Base-by-base conservation (phyloP, 1,140 invertebrate species). In the Cyrtorhinus lividipennis region DNA sequence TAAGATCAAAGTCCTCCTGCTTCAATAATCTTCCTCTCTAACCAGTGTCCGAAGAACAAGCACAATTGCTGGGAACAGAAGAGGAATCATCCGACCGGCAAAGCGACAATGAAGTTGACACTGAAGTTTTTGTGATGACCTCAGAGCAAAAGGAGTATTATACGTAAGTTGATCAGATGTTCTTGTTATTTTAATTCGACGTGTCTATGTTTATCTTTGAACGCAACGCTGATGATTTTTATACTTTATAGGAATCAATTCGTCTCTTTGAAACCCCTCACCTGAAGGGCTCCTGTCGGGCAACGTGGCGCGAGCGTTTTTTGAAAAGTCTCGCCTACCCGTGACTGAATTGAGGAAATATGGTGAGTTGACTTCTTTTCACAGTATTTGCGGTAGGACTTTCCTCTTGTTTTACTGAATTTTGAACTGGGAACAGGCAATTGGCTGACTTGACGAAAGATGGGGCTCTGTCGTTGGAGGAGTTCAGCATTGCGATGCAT, bases 401-500 rank as follows among this genome's bases (percentile, higher is more conserved):
- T n/a, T n/a, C n/a, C n/a, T n/a, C n/a, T n/a, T n/a, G n/a, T n/a
- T n/a, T n/a, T n/a, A n/a, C n/a, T n/a, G n/a, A n/a, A n/a, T n/a
- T n/a, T n/a, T n/a, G n/a, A n/a, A n/a, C n/a, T n/a, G n/a, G n/a
- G n/a, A n/a, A n/a, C 69, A 81, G 80, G 92, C 89, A 95, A 72
- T 78, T 98, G 59, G 87, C 93, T 13, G 94, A 98, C 74, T 85
- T 97, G 3, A 95, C 90, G 25, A 85, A 88, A 74, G 95, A 98
- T 76, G 94, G 94, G 26, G 92, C 90, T 61, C 74, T 98, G 1
- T 93, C 90, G 66, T 75, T 97, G 25, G 84, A 88, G 62, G 95
- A 98, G 77, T 98, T 98, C 74, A 94, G 89, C 71, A 92, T 91
- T 65, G 94, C 94, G 23, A 97, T 98, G 94, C 94, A 98, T 77